These are phyloP conservation scores for Noctilio leporinus DNA, from an alignment of 2,113 vertebrate species.

Conservation along the genomic window DNA sequence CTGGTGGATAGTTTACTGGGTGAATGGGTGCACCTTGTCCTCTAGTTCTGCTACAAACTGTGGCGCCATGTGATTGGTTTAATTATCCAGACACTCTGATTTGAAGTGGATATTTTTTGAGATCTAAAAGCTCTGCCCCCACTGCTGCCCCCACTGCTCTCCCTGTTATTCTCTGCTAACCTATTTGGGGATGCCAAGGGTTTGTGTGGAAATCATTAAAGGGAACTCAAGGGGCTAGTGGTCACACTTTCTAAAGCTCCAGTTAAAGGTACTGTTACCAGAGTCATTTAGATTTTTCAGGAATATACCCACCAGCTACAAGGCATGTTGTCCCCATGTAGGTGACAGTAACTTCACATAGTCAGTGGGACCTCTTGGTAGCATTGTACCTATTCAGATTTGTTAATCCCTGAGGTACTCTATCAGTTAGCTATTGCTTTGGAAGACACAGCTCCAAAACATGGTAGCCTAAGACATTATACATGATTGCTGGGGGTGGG, in stretches of 20 bases:
- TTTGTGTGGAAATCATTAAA: neutral
- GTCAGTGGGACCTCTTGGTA: neutral
- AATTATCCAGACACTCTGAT: neutral
- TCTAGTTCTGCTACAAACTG: neutral
- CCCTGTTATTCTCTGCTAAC: neutral
- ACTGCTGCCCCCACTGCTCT: neutral
- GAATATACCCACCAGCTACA: neutral
- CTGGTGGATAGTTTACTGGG: neutral
- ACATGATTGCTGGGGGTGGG: too few species aligned
- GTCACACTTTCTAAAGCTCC: neutral
- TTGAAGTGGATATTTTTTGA: neutral
- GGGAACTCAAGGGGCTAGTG: neutral
- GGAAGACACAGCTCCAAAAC: neutral
- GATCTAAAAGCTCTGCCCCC: neutral
- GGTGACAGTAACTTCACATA: neutral
- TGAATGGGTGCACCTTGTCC: neutral
- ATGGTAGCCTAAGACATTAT: neutral
- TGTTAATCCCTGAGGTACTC: neutral
- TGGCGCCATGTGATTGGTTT: neutral
- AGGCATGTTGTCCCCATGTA: neutral
- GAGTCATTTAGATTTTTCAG: neutral
- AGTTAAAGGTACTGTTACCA: neutral
- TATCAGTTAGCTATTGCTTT: neutral
- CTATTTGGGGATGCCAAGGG: neutral
- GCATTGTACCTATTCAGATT: neutral